These are phyloP conservation scores for Malachius bipustulatus DNA, from an alignment of 2,888 invertebrate species.

Conservation along the genomic window DNA sequence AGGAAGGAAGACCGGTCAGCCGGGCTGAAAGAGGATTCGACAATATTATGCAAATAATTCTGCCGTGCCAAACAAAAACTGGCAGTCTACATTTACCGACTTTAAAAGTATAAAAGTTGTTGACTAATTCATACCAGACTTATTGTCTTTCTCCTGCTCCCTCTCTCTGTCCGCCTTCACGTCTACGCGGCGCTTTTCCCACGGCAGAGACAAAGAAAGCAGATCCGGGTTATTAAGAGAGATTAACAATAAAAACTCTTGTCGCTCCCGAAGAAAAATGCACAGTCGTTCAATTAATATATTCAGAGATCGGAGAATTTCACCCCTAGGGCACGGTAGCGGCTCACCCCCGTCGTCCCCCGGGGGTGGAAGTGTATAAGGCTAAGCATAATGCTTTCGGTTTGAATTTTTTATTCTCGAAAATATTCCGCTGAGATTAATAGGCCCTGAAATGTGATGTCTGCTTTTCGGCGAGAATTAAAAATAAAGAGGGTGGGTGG, in stretches of 20 bases:
- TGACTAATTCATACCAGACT: conserved; percentile 35
- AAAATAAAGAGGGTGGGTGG: conserved; percentile 29
- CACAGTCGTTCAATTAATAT: conserved; percentile 38
- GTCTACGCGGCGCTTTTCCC: conserved; percentile 21
- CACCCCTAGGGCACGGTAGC: conserved; percentile 20
- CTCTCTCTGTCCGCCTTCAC: conserved; percentile 26
- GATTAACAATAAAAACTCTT: conserved; percentile 35
- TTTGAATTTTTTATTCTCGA: conserved; percentile 36
- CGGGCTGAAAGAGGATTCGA: conserved; percentile 27
- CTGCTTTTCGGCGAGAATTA: conserved; percentile 32
- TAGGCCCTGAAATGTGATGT: conserved; percentile 36
- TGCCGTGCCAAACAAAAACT: conserved; percentile 33
- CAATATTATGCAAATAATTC: conserved; percentile 34
- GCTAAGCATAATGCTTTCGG: conserved; percentile 35
- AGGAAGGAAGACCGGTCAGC: conserved; percentile 18
- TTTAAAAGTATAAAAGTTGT: conserved; percentile 36
- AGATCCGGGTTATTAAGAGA: conserved; percentile 28
- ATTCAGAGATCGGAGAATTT: conserved; percentile 29
- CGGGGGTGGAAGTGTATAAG: conserved; percentile 27
- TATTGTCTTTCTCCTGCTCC: conserved; percentile 24
- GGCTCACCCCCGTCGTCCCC: conserved; percentile 16
- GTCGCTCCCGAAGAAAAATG: conserved; percentile 36
- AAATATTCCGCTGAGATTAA: conserved; percentile 36
- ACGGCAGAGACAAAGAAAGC: conserved; percentile 17
- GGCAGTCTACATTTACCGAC: conserved; percentile 35